Conservation (phyloP, 2,888 invertebrate genomes). For the Melieria picta region DNA sequence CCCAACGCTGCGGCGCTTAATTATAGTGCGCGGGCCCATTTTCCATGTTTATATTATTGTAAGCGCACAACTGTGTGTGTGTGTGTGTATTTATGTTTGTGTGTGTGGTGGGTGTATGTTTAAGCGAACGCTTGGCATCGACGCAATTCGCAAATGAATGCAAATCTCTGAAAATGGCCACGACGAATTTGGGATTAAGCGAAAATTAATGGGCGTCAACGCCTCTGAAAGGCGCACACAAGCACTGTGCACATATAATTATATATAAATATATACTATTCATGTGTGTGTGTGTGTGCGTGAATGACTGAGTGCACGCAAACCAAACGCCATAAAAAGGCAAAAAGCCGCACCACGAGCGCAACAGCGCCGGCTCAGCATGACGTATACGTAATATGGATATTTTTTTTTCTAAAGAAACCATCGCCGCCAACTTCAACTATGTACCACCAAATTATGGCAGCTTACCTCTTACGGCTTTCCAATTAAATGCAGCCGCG, state of each 20-base stretch:
- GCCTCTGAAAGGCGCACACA: conserved; percentile 34
- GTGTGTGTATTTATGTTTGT: too few relatives aligned
- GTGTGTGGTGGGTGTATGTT: neutral
- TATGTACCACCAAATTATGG: conserved; percentile 13
- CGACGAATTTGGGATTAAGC: conserved; percentile 45
- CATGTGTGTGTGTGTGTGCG: too few relatives aligned
- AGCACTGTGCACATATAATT: too few relatives aligned
- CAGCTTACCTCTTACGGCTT: conserved; percentile 55
- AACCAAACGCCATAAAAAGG: too few relatives aligned
- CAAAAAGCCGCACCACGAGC: too few relatives aligned
- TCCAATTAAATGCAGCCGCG: conserved; percentile 57
- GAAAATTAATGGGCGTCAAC: conserved; percentile 58
- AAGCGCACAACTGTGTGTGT: too few relatives aligned
- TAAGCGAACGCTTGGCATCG: neutral
- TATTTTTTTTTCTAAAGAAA: too few relatives aligned
- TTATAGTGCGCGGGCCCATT: conserved; percentile 8
- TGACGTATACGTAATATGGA: too few relatives aligned
- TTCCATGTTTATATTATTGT: conserved; percentile 11
- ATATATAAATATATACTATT: too few relatives aligned
- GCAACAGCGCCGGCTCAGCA: too few relatives aligned
- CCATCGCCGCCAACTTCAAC: neutral
- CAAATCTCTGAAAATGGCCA: conserved; percentile 24
- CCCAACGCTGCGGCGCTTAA: conserved; percentile 17
- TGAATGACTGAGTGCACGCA: too few relatives aligned
- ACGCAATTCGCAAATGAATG: conserved; percentile 7